Conservation (phyloP, 2,113 vertebrate species). For the Pimephales promelas region DNA sequence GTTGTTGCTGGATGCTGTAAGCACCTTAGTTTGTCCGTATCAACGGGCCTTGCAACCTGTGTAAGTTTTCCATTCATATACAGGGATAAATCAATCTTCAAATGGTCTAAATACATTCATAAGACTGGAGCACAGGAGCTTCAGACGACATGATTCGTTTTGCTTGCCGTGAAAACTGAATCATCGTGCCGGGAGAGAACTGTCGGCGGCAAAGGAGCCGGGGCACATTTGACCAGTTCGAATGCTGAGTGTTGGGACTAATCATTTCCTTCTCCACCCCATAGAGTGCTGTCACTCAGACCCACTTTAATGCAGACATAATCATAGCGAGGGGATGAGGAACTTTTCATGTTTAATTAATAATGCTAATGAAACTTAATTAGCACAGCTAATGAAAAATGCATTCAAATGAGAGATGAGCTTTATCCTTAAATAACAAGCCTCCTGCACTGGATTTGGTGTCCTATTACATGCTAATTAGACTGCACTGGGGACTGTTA, state of each 20-base stretch:
- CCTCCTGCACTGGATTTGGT: slow-evolving; percentile 78
- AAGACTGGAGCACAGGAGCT: background rate
- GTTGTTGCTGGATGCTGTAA: slow-evolving; percentile 45
- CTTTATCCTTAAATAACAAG: slow-evolving; percentile 84
- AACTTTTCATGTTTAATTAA: slow-evolving; percentile 82
- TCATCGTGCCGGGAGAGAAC: slow-evolving; percentile 18
- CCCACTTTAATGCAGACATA: slow-evolving; percentile 64
- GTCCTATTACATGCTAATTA: slow-evolving; percentile 82
- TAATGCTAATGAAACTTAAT: slow-evolving; percentile 82
- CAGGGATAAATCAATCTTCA: slow-evolving; percentile 28
- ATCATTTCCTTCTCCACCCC: slow-evolving; percentile 49
- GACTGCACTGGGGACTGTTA: slow-evolving; percentile 73
- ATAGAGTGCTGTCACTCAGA: slow-evolving; percentile 65
- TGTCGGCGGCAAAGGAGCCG: background rate
- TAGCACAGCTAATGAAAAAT: slow-evolving; percentile 82
- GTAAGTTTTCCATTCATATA: slow-evolving; percentile 8
- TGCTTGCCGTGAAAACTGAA: background rate
- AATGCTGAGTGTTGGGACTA: slow-evolving; percentile 41
- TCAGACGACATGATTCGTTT: slow-evolving; percentile 16
- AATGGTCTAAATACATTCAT: slow-evolving; percentile 14
- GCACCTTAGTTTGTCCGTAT: slow-evolving; percentile 14
- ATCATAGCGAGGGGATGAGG: slow-evolving; percentile 74
- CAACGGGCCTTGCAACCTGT: slow-evolving; percentile 17
- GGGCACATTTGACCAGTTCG: slow-evolving; percentile 23
- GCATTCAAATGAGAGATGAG: slow-evolving; percentile 83